Conservation (phyloP, 2,888 invertebrate species). For the Amphipoea oculea region DNA sequence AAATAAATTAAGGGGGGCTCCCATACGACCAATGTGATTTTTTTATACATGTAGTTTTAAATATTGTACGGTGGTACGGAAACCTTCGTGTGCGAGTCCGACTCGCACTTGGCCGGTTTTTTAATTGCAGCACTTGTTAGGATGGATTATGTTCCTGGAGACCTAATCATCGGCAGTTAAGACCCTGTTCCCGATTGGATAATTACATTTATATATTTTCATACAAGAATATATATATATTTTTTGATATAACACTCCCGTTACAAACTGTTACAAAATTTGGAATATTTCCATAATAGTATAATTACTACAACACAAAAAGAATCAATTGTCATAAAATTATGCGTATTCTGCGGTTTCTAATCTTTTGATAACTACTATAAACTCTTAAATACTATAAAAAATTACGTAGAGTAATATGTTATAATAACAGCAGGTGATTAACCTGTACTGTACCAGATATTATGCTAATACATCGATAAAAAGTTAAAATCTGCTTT, state of each 20-base stretch:
- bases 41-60: no score
- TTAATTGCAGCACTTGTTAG: background rate
- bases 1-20: no score
- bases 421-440: slow-evolving; percentile 5
- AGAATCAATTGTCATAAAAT: slow-evolving; percentile 3
- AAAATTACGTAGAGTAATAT: slow-evolving; percentile 36
- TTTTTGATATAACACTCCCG: slow-evolving; percentile 20
- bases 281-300: slow-evolving; percentile 2
- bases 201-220: background rate
- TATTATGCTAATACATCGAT: slow-evolving; percentile 37
- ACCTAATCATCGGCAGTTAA: background rate
- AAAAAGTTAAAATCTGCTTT: background rate
- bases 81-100: no score
- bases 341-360: background rate
- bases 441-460: slow-evolving; percentile 15
- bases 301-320: slow-evolving; percentile 2
- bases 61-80: no score
- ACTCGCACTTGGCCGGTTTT: no score
- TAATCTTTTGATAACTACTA: slow-evolving; percentile 12
- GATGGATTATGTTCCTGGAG: background rate
- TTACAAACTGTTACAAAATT: slow-evolving; percentile 37
- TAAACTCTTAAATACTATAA: slow-evolving; percentile 34
- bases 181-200: background rate
- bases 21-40: no score
- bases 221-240: background rate